These are phyloP conservation scores for Drosophila ohnishii DNA, from an alignment of 1,140 invertebrate species.

Conservation along the genomic window DNA sequence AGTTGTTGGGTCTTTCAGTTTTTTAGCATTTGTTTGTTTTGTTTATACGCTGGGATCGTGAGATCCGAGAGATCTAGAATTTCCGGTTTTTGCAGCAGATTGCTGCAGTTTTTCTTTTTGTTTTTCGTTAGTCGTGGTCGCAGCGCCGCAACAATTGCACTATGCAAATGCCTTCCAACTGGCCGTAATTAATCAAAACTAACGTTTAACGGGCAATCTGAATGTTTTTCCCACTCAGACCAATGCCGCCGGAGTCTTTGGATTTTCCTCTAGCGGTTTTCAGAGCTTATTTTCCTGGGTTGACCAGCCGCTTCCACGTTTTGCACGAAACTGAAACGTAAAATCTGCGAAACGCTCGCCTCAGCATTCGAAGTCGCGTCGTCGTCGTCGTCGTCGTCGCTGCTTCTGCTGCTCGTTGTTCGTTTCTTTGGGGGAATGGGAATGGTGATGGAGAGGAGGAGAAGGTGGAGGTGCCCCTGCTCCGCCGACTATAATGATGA, in stretches of 20 bases:
- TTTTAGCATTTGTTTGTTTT: slow-evolving; percentile 42
- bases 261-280: slow-evolving; percentile 36
- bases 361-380: slow-evolving; percentile 43
- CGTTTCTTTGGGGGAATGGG: slow-evolving; percentile 11
- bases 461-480: slow-evolving; percentile 1
- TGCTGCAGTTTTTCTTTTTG: slow-evolving; percentile 36
- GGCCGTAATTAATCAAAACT: slow-evolving; percentile 40
- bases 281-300: slow-evolving; percentile 30
- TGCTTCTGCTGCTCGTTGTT: slow-evolving; percentile 17
- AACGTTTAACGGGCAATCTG: slow-evolving; percentile 34
- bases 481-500: slow-evolving; percentile 20
- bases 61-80: slow-evolving; percentile 69
- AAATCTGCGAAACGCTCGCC: slow-evolving; percentile 69
- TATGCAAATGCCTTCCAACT: slow-evolving; percentile 43
- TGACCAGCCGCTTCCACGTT: slow-evolving; percentile 77
- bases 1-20: slow-evolving; percentile 6
- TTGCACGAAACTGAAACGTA: slow-evolving; percentile 78
- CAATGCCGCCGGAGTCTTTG: slow-evolving; percentile 39
- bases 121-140: slow-evolving; percentile 8
- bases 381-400: slow-evolving; percentile 10
- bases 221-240: slow-evolving; percentile 31
- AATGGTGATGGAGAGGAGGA: slow-evolving; percentile 6
- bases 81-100: slow-evolving; percentile 66
- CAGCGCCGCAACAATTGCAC: slow-evolving; percentile 40
- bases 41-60: slow-evolving; percentile 50